phyloP scores from a whole-genome alignment of 53 echinoderm and acorn worm species.

The Crossaster papposus region DNA sequence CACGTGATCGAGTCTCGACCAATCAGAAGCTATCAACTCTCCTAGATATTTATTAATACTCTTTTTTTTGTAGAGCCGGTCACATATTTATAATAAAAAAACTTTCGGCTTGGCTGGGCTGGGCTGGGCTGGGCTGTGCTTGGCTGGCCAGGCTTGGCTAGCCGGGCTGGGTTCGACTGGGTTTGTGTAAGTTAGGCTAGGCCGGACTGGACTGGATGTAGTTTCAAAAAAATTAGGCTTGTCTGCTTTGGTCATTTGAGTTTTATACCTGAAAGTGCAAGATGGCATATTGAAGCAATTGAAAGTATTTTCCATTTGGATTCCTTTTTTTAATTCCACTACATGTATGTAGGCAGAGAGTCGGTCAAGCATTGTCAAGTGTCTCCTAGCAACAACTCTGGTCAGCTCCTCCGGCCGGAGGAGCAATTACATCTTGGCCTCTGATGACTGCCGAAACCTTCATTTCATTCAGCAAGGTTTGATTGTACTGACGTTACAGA shows the following conservation, averaged over 20 bases:
- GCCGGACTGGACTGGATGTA: no score
- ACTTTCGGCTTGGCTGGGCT: no score
- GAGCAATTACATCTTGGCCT: constrained; percentile 87
- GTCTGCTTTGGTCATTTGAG: not conserved
- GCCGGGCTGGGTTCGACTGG: no score
- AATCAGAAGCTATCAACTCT: no score
- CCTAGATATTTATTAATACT: no score
- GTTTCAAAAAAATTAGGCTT: not conserved
- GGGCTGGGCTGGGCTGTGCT: no score
- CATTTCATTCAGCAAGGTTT: constrained; percentile 93
- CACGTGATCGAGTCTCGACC: no score
- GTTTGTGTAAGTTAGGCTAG: no score
- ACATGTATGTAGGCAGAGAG: constrained; percentile 45
- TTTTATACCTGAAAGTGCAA: not conserved
- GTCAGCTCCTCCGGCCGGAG: constrained; percentile 74
- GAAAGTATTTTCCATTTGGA: not conserved
- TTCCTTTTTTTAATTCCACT: not conserved
- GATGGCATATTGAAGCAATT: not conserved
- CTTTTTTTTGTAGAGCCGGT: no score
- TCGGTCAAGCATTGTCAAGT: constrained; percentile 56
- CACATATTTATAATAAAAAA: no score
- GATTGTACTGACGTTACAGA: constrained; percentile 74
- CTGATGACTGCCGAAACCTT: constrained; percentile 79
- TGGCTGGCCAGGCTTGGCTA: no score
- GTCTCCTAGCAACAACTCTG: constrained; percentile 69